phyloP scores from a whole-genome alignment of 2,888 invertebrate species.

The Magallana nippona region DNA sequence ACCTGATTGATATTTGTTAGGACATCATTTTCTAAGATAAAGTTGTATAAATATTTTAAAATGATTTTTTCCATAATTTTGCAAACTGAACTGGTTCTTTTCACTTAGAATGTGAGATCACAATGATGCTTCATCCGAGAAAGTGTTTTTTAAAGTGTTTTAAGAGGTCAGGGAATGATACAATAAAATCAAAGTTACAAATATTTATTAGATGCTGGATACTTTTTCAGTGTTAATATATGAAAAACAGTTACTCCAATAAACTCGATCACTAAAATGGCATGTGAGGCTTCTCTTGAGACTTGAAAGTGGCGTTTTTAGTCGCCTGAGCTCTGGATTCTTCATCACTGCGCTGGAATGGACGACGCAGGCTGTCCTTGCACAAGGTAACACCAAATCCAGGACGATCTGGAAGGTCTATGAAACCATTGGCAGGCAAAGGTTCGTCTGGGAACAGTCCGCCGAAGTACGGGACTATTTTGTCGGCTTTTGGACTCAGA shows the following conservation, averaged over 20 bases:
- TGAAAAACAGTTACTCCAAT: no score
- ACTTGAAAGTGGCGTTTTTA: slow-evolving; percentile 62
- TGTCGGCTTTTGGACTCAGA: slow-evolving; percentile 72
- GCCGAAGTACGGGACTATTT: slow-evolving; percentile 76
- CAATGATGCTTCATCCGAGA: background rate
- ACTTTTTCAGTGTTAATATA: no score
- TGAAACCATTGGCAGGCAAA: slow-evolving; percentile 74
- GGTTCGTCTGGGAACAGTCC: slow-evolving; percentile 77
- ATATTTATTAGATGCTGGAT: no score
- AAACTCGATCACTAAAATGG: slow-evolving; percentile 59
- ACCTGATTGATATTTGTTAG: no score
- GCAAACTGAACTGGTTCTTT: no score
- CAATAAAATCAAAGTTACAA: background rate
- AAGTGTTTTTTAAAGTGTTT: background rate
- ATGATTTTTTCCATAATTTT: no score
- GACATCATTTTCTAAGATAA: no score
- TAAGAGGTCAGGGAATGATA: no score
- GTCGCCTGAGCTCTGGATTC: slow-evolving; percentile 68
- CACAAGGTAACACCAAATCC: slow-evolving; percentile 77
- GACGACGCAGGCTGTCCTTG: slow-evolving; percentile 67
- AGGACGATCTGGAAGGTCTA: slow-evolving; percentile 74
- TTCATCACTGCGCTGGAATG: slow-evolving; percentile 67
- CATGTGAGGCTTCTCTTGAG: slow-evolving; percentile 64
- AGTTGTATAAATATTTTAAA: no score
- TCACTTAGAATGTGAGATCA: background rate